Percentiles rank a stretch among this genome's conserved stretches.
phyloP scores from a whole-genome alignment of 2,113 vertebrate genomes.

The Vicugna pacos region DNA sequence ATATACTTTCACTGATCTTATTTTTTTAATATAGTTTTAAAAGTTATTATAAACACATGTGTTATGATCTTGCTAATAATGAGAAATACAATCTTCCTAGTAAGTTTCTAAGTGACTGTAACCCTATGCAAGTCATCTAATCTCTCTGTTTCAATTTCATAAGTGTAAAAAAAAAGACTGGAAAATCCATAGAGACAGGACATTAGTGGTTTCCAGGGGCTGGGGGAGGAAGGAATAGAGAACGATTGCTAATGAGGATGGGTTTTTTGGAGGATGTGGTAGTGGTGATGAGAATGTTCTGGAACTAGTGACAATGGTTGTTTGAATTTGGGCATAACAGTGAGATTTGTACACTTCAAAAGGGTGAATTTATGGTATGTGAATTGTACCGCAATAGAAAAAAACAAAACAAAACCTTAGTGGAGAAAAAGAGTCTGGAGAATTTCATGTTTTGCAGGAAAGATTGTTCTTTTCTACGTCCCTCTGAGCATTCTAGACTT shows the following conservation, averaged over 20 bases:
- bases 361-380: not conserved
- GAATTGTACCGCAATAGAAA: not conserved
- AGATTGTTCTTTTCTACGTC: not conserved
- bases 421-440: not conserved
- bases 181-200: not conserved
- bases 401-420: not conserved
- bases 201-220: not conserved
- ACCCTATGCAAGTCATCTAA: not conserved
- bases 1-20: not conserved
- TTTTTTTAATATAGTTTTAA: not conserved
- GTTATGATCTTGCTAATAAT: not conserved
- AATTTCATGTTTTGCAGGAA: not conserved
- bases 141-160: slow-evolving; percentile 8
- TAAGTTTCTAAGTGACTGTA: not conserved
- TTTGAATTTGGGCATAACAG: not conserved
- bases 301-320: not conserved
- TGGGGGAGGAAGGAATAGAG: not conserved
- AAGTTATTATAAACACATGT: not conserved
- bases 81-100: not conserved
- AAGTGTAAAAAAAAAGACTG: not conserved
- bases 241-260: not conserved
- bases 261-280: not conserved
- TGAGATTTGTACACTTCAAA: slow-evolving; percentile 27
- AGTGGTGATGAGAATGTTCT: not conserved
- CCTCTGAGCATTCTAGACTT: not conserved